Evolutionary conservation across 2,888 invertebrate species (phyloP).

Genomic region (Chorisops tibialis): DNA sequence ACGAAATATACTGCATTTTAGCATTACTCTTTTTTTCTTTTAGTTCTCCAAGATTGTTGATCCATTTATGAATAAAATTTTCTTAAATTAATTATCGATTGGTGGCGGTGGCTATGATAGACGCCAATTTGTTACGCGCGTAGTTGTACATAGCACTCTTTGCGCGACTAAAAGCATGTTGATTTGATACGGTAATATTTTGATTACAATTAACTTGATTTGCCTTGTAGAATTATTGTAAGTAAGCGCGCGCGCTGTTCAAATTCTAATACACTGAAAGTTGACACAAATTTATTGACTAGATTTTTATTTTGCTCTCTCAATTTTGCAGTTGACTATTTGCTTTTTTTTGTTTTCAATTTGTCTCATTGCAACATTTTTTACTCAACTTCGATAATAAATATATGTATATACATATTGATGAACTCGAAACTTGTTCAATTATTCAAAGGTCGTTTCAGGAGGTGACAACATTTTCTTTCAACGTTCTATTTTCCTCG

Average conservation of each 20-base stretch:
- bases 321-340: slow-evolving; percentile 7
- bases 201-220: too few species aligned
- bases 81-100: not conserved
- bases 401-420: slow-evolving; percentile 23
- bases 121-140: not conserved
- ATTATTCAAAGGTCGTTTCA: slow-evolving; percentile 27
- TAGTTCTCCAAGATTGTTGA: not conserved
- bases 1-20: not conserved
- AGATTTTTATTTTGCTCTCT: slow-evolving; percentile 1
- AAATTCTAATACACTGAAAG: not conserved
- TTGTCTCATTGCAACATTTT: slow-evolving; percentile 3
- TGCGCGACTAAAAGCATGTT: not conserved
- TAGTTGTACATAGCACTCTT: not conserved
- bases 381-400: slow-evolving; percentile 7
- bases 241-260: not conserved
- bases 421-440: slow-evolving; percentile 30
- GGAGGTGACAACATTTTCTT: slow-evolving; percentile 20
- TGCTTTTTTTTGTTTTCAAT: too few species aligned
- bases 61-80: not conserved
- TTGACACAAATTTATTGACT: slow-evolving; percentile 10
- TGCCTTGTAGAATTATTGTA: not conserved
- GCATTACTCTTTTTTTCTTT: not conserved
- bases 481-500: not conserved
- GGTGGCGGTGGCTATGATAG: too few species aligned
- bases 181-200: too few species aligned